A percentile compares a stretch with the other conserved stretches of the same genome.
phyloP scores from a whole-genome alignment of 1,140 invertebrate species.

The Bombus vancouverensis region DNA sequence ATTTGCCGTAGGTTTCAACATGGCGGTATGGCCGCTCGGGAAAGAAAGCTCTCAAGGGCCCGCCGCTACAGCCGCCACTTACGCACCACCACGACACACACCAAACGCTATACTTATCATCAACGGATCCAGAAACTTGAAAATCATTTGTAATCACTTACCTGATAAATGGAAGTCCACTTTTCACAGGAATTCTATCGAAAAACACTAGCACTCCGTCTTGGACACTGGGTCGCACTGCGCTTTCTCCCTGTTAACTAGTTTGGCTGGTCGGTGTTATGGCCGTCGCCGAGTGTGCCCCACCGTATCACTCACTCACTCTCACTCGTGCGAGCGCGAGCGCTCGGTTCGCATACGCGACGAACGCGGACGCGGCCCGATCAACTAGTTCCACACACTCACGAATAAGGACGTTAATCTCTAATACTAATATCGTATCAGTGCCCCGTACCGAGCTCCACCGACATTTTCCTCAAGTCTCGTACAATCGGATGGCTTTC shows the following conservation, averaged over 20 bases:
- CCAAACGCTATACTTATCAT: conserved; percentile 61
- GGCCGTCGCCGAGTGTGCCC: conserved; percentile 77
- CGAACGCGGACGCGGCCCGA: conserved; percentile 64
- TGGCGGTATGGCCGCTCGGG: conserved; percentile 81
- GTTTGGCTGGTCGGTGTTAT: conserved; percentile 80
- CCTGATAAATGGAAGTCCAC: conserved; percentile 75
- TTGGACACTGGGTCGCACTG: conserved; percentile 69
- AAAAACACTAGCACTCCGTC: conserved; percentile 77
- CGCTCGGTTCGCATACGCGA: conserved; percentile 65
- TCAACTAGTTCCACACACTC: conserved; percentile 53
- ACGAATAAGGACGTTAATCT: conserved; percentile 40
- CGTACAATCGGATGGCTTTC: conserved; percentile 69
- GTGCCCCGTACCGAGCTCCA: conserved; percentile 68
- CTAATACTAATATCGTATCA: conserved; percentile 68
- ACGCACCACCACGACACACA: conserved; percentile 52
- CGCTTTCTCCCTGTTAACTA: conserved; percentile 75
- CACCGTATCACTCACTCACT: conserved; percentile 73
- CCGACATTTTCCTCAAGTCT: conserved; percentile 68
- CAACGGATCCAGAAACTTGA: conserved; percentile 30
- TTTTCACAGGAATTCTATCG: conserved; percentile 70
- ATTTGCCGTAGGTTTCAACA: conserved; percentile 80
- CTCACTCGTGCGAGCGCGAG: conserved; percentile 71
- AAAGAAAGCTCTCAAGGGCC: conserved; percentile 81
- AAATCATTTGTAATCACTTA: conserved; percentile 70
- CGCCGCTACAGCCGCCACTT: conserved; percentile 64